Percentiles rank a stretch among this genome's conserved stretches.
phyloP scores from a whole-genome alignment of 2,888 invertebrate species.

The Andrena bicolor region DNA sequence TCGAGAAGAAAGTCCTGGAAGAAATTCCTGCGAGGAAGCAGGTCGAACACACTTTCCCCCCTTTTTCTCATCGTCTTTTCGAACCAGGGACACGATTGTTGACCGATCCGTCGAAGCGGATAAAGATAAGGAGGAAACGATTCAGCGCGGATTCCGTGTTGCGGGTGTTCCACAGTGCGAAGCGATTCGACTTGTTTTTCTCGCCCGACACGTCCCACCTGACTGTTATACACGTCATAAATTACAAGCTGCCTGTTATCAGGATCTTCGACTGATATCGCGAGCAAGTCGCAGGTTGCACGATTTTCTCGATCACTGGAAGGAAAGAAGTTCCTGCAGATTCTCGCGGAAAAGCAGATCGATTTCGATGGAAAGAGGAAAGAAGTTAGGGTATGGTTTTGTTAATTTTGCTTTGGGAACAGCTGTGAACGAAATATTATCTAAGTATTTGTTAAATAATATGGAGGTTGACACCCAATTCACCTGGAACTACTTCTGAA shows the following conservation, averaged over 20 bases:
- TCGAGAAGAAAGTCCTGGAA: constrained; percentile 19
- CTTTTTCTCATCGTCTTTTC: constrained; percentile 37
- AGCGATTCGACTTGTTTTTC: constrained; percentile 62
- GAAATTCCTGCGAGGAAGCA: constrained; percentile 38
- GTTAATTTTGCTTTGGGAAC: background rate
- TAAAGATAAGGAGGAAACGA: constrained; percentile 67
- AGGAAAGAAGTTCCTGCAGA: background rate
- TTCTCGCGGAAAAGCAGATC: background rate
- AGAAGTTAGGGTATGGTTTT: background rate
- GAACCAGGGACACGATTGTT: constrained; percentile 55
- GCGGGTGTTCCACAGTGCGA: constrained; percentile 41
- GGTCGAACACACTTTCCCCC: background rate
- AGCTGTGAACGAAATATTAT: background rate
- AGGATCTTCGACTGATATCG: constrained; percentile 31
- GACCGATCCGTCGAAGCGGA: constrained; percentile 66
- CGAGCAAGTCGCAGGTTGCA: background rate
- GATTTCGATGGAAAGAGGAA: background rate
- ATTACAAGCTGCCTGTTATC: constrained; percentile 38
- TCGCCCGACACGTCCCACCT: constrained; percentile 22
- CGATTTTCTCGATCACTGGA: background rate
- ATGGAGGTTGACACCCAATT: too few species aligned
- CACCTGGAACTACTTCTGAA: too few species aligned
- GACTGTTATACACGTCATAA: constrained; percentile 55
- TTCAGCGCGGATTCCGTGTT: constrained; percentile 55
- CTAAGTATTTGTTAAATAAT: too few species aligned